Evolutionary conservation across 2,797 vertebrate genomes (phyloP), one percentile per base, ranked within the genome.

Genomic region (Mormyrops boulengeri): DNA sequence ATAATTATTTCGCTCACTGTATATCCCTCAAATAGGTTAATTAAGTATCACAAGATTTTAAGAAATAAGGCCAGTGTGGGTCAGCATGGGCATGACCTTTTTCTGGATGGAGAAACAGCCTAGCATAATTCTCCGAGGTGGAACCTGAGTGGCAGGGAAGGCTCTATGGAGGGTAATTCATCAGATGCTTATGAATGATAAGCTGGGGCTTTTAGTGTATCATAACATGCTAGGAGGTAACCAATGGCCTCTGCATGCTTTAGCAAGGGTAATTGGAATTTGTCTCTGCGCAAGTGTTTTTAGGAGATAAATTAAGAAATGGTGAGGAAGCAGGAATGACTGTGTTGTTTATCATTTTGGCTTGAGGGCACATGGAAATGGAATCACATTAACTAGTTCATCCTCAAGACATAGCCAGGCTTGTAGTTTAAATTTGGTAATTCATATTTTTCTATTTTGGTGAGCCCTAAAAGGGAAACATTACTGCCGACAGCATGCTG

Each of bases 301-400:
- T 53, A n/a, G 82, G 44, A 85, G 82, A 85, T 85, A 85, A 85
- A 85, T 85, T 85, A 85, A 85, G 82, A 85, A 85, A 26, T 85
- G 47, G 22, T 73, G 44, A 3, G 47, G 82, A 50, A 86, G 47
- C 47, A 17, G 84, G 49, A 26, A 86, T 86, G 84, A 86, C 49
- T 50, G 84, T 30, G 49, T 52, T 50, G 49, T 86, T 86, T 52
- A 86, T 86, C 84, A 86, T 86, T 86, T 86, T 86, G 84, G 84
- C 84, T 86, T 55, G n/a, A 86, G 84, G 82, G 84, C 49, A 22
- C 8, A 53, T 86, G 84, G 84, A 86, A 86, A 86, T 30, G 50
- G 22, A 53, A 86, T 86, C 47, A 86, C 49, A 52, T 86, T 86
- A 86, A 86, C 50, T 53, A 53, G 84, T 30, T 53, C 26, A 52